Conservation (phyloP, 2,888 invertebrate species). For the Temnothorax ravouxi region DNA sequence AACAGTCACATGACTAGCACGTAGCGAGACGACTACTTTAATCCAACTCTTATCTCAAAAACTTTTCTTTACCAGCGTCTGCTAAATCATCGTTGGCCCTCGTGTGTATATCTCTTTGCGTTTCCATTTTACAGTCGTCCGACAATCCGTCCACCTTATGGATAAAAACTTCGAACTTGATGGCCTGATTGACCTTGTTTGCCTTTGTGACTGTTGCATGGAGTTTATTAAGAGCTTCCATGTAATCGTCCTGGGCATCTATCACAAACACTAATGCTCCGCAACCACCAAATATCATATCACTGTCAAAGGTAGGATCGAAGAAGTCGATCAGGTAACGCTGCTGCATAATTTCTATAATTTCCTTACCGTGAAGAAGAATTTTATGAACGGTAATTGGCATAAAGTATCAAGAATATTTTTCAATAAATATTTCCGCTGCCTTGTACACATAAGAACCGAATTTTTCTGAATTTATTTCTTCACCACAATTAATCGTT, state of each 20-base stretch:
- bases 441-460: no score
- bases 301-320: conserved; percentile 98
- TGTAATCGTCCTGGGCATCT: conserved; percentile 99
- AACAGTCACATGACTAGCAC: no score
- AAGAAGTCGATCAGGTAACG: conserved; percentile 99
- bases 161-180: conserved; percentile 99
- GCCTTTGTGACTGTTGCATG: conserved; percentile 98
- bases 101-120: conserved; percentile 99
- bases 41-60: background rate
- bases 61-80: conserved; percentile 90
- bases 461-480: no score
- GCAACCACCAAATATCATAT: conserved; percentile 98
- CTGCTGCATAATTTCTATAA: no score
- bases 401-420: no score
- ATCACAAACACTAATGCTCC: conserved; percentile 99
- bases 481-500: no score
- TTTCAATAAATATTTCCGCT: no score
- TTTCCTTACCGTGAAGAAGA: no score
- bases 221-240: conserved; percentile 97
- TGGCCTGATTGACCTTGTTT: conserved; percentile 97
- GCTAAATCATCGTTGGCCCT: conserved; percentile 97
- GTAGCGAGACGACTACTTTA: no score
- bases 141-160: conserved; percentile 99
- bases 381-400: no score
- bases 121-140: conserved; percentile 99